Evolutionary conservation across 2,797 vertebrate species (phyloP), one percentile per base, ranked within the genome.

Genomic region (Manis javanica): DNA sequence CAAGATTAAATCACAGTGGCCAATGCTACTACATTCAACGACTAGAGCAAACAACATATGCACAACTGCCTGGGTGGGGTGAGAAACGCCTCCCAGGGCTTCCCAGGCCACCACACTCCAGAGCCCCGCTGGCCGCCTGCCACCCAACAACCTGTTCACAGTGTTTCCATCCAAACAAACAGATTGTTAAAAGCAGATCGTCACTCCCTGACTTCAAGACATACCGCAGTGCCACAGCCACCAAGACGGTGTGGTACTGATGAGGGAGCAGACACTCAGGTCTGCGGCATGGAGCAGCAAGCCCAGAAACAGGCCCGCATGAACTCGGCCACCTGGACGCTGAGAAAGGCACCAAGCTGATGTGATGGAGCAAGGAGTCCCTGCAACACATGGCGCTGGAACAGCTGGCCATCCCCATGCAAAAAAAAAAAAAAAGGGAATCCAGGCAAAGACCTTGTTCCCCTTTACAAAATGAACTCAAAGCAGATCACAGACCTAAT

Each of bases 131-230:
- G 57, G 29, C 61, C 88, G 53, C 34, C 23, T 85, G 89, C 81
- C 46, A 75, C 34, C 34, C 69, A 82, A 92, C 79, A 72, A 51
- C 19, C 63, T 63, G 42, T 83, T 55, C 10, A 68, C 46, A 63
- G 90, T 74, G 21, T 51, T 72, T 93, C 63, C 64, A 83, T 31
- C 42, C 87, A 85, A 77, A 96, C 87, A 85, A 77, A 96, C 5
- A 90, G 24, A 81, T 59, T 68, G 93, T 83, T 82, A 59, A 95
- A 94, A 95, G 37, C 78, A 95, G 42, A 79, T 83, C 39, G 83
- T 68, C 55, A 63, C 85, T 63, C 55, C 14, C 37, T 18, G 39
- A 71, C 72, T 63, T 95, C 37, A 9, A 69, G 69, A 57, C 29
- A 21, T 69, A 84, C 13, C 63, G 77, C 2, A 71, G 57, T 78